These are phyloP conservation scores for Tetramorium parvispinum DNA, from an alignment of 1,140 invertebrate species.

Conservation along the genomic window DNA sequence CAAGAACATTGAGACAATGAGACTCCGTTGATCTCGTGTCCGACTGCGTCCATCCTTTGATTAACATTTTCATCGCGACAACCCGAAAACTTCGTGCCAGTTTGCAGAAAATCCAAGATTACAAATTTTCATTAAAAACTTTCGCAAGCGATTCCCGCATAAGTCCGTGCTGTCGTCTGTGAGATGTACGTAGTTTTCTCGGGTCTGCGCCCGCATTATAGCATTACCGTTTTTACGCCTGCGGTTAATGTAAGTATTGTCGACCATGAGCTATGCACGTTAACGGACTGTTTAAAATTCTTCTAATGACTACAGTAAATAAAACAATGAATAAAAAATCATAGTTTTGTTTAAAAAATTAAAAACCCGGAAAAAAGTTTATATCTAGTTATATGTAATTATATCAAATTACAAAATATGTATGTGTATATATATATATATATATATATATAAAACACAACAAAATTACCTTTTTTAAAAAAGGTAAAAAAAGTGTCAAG, in stretches of 20 bases:
- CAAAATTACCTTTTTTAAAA: too few relatives aligned
- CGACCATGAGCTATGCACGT: background rate
- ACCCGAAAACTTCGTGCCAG: constrained; percentile 63
- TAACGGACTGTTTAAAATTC: background rate
- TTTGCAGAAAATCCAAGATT: constrained; percentile 76
- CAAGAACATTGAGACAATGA: constrained; percentile 33
- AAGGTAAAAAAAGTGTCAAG: too few relatives aligned
- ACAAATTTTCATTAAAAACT: constrained; percentile 83
- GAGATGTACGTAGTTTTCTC: background rate
- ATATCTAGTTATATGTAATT: too few relatives aligned
- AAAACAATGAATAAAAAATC: background rate
- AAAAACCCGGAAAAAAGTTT: too few relatives aligned
- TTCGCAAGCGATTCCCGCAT: constrained; percentile 74
- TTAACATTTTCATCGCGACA: constrained; percentile 78
- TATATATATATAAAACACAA: too few relatives aligned
- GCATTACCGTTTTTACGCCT: background rate
- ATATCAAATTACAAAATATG: too few relatives aligned
- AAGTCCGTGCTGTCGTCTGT: constrained; percentile 56
- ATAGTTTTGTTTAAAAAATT: background rate
- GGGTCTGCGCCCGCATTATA: background rate
- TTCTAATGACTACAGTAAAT: background rate
- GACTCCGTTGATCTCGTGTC: background rate
- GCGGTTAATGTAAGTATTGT: constrained; percentile 5
- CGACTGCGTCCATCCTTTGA: constrained; percentile 64
- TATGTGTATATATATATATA: too few relatives aligned